phyloP scores from a whole-genome alignment of 2,113 vertebrate genomes.

The Nestor notabilis region DNA sequence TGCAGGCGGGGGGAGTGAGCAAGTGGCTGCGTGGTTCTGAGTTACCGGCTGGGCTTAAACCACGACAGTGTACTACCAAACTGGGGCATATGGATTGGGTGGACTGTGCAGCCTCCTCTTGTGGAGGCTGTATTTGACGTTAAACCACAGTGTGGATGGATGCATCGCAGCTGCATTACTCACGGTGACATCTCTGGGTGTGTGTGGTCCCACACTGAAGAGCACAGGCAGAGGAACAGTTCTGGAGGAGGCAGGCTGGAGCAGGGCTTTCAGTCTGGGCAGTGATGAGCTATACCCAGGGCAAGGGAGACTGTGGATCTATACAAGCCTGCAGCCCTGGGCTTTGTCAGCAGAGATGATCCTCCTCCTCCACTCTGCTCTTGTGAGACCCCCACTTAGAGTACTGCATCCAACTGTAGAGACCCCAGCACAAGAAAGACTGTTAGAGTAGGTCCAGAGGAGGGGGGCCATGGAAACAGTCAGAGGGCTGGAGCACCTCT shows the following conservation, averaged over 20 bases:
- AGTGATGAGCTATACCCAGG: neutral
- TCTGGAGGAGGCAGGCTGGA: neutral
- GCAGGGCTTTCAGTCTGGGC: neutral
- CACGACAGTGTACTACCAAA: neutral
- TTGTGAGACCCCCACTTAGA: neutral
- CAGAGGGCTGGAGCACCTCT: neutral
- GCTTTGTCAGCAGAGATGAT: accelerated
- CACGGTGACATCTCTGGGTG: neutral
- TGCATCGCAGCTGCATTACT: neutral
- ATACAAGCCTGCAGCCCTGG: neutral
- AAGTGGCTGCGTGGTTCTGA: too few species aligned
- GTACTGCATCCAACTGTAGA: neutral
- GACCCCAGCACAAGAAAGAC: neutral
- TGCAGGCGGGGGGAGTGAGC: too few species aligned
- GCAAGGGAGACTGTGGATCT: neutral
- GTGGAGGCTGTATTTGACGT: neutral
- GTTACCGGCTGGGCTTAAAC: too few species aligned
- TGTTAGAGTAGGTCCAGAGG: neutral
- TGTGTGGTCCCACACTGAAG: neutral
- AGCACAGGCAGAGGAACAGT: neutral
- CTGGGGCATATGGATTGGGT: neutral
- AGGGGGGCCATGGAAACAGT: neutral
- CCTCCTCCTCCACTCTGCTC: neutral
- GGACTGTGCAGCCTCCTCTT: neutral
- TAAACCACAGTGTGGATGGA: neutral